Conservation (phyloP, 2,888 invertebrate genomes). For the Chironomus tentans region DNA sequence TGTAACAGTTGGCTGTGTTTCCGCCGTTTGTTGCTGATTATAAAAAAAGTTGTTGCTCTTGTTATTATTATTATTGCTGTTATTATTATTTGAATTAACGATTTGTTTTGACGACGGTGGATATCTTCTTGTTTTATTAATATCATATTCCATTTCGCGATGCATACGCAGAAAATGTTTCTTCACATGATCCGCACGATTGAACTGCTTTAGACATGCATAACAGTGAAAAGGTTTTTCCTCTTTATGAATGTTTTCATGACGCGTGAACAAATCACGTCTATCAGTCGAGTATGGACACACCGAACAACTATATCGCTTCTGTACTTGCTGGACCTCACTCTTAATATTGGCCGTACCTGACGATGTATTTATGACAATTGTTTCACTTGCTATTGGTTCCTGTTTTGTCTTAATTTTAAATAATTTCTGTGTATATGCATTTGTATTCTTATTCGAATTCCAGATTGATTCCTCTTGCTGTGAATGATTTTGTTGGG, state of each 20-base stretch:
- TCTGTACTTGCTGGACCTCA: conserved; percentile 40
- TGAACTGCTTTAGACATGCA: conserved; percentile 86
- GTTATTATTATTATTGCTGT: conserved; percentile 39
- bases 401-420: conserved; percentile 26
- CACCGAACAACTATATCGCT: conserved; percentile 75
- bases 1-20: conserved; percentile 38
- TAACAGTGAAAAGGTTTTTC: conserved; percentile 93
- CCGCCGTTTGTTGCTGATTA: conserved; percentile 35
- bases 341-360: background rate
- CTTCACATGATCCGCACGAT: conserved; percentile 88
- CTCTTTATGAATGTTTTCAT: conserved; percentile 88
- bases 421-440: conserved; percentile 17
- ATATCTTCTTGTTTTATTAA: conserved; percentile 65
- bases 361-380: conserved; percentile 3
- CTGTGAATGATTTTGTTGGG: conserved; percentile 30
- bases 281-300: conserved; percentile 89
- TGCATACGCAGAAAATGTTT: conserved; percentile 91
- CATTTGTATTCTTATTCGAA: conserved; percentile 5
- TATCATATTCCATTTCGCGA: conserved; percentile 77
- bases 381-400: conserved; percentile 10
- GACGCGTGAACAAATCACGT: conserved; percentile 79
- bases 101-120: conserved; percentile 32
- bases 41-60: conserved; percentile 39
- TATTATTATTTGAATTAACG: conserved; percentile 48
- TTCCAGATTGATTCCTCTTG: conserved; percentile 1